Evolutionary conservation across 2,888 invertebrate genomes (phyloP), one percentile per base, ranked within the genome.

Genomic region (Caenorhabditis wallacei): DNA sequence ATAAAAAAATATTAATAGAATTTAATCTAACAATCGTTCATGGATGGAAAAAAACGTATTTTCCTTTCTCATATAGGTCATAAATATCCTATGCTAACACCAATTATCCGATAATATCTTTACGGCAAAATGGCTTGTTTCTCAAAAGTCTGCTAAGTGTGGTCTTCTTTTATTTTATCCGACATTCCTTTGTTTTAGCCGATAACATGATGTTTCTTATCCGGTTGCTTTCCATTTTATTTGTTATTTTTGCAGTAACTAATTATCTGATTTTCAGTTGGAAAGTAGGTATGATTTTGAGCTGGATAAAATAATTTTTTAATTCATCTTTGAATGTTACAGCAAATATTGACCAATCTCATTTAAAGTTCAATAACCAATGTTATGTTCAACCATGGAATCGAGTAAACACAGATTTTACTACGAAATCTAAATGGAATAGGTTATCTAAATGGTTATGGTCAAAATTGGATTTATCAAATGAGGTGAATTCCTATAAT

Each of bases 371-470:
- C 30, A 43, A 61, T 35, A 64, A 64, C 18, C 48, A 35, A 3
- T 64, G 64, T 11, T 51, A 46, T 20, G 35, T 74, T 1, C 37
- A 54, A 8, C 26, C 37, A 13, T 76, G 76, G 76, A 76, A 76
- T 30, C 37, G 26, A 3, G 8, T 53, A 13, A 46, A 76, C 13
- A 61, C 76, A 5, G 16, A 40, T 20, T 69, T 40, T 1, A 53
- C 43, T 8, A 40, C 30, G 0, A 40, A 5, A 1, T 26, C 51
- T 3, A 10, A 20, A 1, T 51, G 40, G 57, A 51, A 51, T 18
- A n/a, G 2, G 10, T 43, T 76, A 18, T 76, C 76, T 0, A 68
- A 43, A 43, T 69, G 68, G 76, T 30, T 76, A 18, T 76, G 76
- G 68, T 59, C 61, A 22, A 53, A 7, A 13, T 53, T 76, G 20